phyloP scores from a whole-genome alignment of 1,140 invertebrate genomes.

The Halyomorpha halys region DNA sequence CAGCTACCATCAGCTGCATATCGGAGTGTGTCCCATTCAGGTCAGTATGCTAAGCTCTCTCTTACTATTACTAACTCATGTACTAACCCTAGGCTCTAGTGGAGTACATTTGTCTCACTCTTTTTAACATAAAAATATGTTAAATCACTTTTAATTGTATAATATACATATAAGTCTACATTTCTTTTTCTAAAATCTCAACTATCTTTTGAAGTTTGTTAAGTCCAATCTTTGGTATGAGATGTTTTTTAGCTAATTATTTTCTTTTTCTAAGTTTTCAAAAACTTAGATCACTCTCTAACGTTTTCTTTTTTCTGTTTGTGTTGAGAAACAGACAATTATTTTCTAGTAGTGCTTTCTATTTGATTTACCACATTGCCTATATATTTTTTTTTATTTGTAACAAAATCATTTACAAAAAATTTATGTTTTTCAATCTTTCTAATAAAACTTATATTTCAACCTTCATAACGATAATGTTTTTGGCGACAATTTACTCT shows the following conservation, averaged over 20 bases:
- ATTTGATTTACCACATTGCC: too few relatives aligned
- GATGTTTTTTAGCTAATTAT: background rate
- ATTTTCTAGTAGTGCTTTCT: too few relatives aligned
- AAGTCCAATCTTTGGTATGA: background rate
- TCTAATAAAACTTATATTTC: too few relatives aligned
- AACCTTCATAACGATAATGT: too few relatives aligned
- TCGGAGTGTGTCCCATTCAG: conserved; percentile 3
- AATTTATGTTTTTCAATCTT: too few relatives aligned
- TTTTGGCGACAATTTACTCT: too few relatives aligned
- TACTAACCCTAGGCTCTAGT: background rate
- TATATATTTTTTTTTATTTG: too few relatives aligned
- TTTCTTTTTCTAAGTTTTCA: background rate
- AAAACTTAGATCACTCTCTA: too few relatives aligned
- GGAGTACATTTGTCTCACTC: conserved; percentile 1
- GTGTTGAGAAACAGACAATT: too few relatives aligned
- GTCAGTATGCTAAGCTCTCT: background rate
- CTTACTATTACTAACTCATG: background rate
- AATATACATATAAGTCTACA: background rate
- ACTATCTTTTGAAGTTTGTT: background rate
- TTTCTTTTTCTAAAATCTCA: conserved; percentile 9
- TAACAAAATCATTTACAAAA: too few relatives aligned
- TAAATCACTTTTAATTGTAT: background rate
- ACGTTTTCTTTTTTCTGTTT: too few relatives aligned
- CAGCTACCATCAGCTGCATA: conserved; percentile 5
- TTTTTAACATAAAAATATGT: background rate